These are phyloP conservation scores for Clunio marinus DNA, from an alignment of 2,888 invertebrate species.

Conservation along the genomic window DNA sequence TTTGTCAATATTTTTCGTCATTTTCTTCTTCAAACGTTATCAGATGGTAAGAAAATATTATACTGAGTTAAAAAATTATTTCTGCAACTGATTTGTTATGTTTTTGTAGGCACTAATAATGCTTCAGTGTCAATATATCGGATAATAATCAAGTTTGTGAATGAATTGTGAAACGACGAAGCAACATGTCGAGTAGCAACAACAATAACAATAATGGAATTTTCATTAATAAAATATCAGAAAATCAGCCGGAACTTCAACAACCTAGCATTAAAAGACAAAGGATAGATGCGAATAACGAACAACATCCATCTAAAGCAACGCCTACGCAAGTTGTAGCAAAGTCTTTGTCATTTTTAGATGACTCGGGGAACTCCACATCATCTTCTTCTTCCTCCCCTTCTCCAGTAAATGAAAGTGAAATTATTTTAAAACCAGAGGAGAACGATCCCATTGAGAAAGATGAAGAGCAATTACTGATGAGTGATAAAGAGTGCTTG, in stretches of 20 bases:
- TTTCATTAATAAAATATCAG: slow-evolving; percentile 16
- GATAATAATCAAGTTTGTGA: slow-evolving; percentile 13
- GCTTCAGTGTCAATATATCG: neutral
- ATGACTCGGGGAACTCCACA: slow-evolving; percentile 36
- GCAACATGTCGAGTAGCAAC: slow-evolving; percentile 36
- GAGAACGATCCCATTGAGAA: slow-evolving; percentile 42
- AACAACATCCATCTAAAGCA: slow-evolving; percentile 2
- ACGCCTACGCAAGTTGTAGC: neutral
- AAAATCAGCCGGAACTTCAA: slow-evolving; percentile 45
- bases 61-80: neutral
- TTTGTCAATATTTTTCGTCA: neutral
- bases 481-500: slow-evolving; percentile 44
- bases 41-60: slow-evolving; percentile 26
- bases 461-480: slow-evolving; percentile 55
- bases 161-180: slow-evolving; percentile 2
- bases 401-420: slow-evolving; percentile 18
- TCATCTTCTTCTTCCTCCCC: slow-evolving; percentile 31
- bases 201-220: slow-evolving; percentile 32
- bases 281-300: slow-evolving; percentile 56
- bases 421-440: slow-evolving; percentile 36
- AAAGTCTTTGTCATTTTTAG: slow-evolving; percentile 16
- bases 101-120: slow-evolving; percentile 22
- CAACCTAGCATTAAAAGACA: slow-evolving; percentile 83
- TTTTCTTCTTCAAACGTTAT: neutral
- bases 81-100: neutral